Percentiles rank a stretch among this genome's conserved stretches.
Conservation (phyloP, 2,888 invertebrate genomes). For the Hypomecis punctinalis region DNA sequence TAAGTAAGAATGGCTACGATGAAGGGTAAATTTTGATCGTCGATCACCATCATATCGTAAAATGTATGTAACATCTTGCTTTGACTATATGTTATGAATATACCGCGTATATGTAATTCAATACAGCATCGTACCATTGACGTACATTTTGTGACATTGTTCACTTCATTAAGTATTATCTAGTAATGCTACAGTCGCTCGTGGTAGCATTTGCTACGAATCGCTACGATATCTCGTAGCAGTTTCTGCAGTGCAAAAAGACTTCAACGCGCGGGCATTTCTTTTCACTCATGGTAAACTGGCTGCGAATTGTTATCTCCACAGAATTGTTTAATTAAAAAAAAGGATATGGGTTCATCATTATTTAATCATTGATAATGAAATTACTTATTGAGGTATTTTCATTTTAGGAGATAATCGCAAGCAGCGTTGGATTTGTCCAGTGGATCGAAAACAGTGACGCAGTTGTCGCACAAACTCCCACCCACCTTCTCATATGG, state of each 20-base stretch:
- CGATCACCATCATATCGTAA: too few species aligned
- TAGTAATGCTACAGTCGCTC: not conserved
- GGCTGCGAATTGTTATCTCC: too few species aligned
- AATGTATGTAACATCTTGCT: too few species aligned
- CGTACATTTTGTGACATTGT: too few species aligned
- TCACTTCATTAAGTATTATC: slow-evolving; percentile 52
- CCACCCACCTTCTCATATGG: slow-evolving; percentile 96
- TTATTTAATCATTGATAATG: too few species aligned
- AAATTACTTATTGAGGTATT: not conserved
- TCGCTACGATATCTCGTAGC: not conserved
- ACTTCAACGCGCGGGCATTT: slow-evolving; percentile 16
- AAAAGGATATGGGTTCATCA: too few species aligned
- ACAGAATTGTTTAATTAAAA: too few species aligned
- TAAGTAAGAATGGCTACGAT: too few species aligned
- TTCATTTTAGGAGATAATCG: slow-evolving; percentile 83
- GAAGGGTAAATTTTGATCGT: too few species aligned
- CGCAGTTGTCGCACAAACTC: slow-evolving; percentile 98
- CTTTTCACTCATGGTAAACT: not conserved
- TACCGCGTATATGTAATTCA: too few species aligned
- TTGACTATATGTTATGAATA: too few species aligned
- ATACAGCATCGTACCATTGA: too few species aligned
- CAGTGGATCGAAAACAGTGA: slow-evolving; percentile 98
- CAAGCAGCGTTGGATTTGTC: slow-evolving; percentile 89
- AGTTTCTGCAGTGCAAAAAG: not conserved
- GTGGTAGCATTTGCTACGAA: slow-evolving; percentile 3